Base-by-base conservation (phyloP, 2,113 vertebrate genomes). In the Nothobranchius furzeri region DNA sequence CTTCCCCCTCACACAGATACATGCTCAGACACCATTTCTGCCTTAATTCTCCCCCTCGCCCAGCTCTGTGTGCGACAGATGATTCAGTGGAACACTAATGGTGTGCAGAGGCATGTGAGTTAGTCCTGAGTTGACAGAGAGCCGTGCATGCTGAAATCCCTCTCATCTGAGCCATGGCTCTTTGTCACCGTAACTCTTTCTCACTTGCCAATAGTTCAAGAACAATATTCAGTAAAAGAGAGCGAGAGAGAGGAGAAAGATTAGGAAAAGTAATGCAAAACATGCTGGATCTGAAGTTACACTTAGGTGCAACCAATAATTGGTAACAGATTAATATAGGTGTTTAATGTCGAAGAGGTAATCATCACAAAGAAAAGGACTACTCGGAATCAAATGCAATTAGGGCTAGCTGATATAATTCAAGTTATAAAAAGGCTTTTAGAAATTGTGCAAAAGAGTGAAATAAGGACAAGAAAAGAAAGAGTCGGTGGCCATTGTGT, bases 91-190 rank as follows among this genome's bases (percentile, higher is more conserved):
- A 74, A 85, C 81, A 82, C 82, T 87, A 88, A 85, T 83, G 77
- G 80, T 79, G 82, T 52, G 37, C 80, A 79, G 79, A 85, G 73
- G 78, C 83, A 79, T 85, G 70, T 84, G 86, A 90, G 78, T 80
- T 83, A 90, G 79, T 78, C 77, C 85, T 80, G 81, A 89, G 86
- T 89, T 89, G 89, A 87, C 83, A 83, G 79, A 78, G 75, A 83
- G 78, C 68, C 70, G 60, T 60, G 78, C 55, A 53, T 86, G 76
- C 85, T 78, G 82, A 87, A 88, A 89, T 90, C 86, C 83, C 82
- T 62, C 59, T 85, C 81, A 51, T 61, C 86, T 87, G 88, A 85
- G 81, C 83, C 78, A 85, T 52, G 79, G 75, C 63, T 81, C 75
- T 86, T 82, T 86, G 85, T 89, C 90, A 88, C 65, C 24, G 75